Conservation (phyloP, 2,113 vertebrate species). For the Caloenas nicobarica region DNA sequence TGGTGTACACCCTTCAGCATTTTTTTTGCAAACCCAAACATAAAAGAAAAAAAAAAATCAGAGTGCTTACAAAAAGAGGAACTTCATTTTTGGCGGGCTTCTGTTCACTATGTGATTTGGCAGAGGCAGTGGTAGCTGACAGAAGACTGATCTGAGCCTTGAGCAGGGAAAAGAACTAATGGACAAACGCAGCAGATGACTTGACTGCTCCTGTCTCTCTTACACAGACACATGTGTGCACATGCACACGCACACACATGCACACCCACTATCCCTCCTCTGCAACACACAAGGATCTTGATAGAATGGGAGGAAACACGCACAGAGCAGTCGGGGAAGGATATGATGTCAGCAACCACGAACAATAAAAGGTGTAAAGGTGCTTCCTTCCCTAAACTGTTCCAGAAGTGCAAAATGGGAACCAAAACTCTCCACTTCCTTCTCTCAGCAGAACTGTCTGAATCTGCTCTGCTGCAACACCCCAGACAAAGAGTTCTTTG, state of each 20-base stretch:
- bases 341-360: slow-evolving; percentile 92
- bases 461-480: slow-evolving; percentile 68
- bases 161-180: slow-evolving; percentile 43
- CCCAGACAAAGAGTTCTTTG: slow-evolving; percentile 67
- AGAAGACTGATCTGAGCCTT: slow-evolving; percentile 65
- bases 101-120: slow-evolving; percentile 73
- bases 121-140: slow-evolving; percentile 63
- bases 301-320: slow-evolving; percentile 92
- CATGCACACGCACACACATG: background rate
- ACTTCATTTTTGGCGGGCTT: slow-evolving; percentile 76
- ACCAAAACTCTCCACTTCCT: slow-evolving; percentile 88
- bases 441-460: slow-evolving; percentile 74
- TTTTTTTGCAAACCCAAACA: slow-evolving; percentile 63
- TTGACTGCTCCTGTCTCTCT: background rate
- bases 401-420: slow-evolving; percentile 87
- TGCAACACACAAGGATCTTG: slow-evolving; percentile 76
- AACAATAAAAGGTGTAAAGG: slow-evolving; percentile 99
- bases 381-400: slow-evolving; percentile 97
- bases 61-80: slow-evolving; percentile 81
- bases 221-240: background rate
- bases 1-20: slow-evolving; percentile 35
- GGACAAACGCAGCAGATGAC: slow-evolving; percentile 51
- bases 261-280: slow-evolving; percentile 54
- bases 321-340: slow-evolving; percentile 87
- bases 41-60: slow-evolving; percentile 65